Evolutionary conservation across 53 echinoderm and acorn worm genomes (phyloP).

Genomic region (Mesocentrotus franciscanus): DNA sequence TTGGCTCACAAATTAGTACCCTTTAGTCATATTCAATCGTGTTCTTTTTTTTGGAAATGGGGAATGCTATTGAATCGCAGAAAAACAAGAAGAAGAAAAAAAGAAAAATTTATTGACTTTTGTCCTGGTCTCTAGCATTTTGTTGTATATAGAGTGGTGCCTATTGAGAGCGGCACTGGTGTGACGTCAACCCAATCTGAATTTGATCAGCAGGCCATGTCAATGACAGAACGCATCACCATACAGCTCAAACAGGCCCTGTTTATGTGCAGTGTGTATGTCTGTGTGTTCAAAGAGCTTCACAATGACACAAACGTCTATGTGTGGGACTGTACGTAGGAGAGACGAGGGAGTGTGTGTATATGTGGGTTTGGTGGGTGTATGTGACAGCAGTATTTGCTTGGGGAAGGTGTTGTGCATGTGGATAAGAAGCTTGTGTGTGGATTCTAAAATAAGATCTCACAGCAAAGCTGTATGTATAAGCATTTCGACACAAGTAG

Average conservation of each 20-base stretch:
- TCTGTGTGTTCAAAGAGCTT: conserved; percentile 55
- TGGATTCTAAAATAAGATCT: conserved; percentile 53
- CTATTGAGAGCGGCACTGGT: neutral
- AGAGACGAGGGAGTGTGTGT: conserved; percentile 6
- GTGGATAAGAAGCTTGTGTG: conserved; percentile 47
- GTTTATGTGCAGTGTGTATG: conserved; percentile 55
- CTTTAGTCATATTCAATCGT: neutral
- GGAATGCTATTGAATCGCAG: neutral
- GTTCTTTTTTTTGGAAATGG: neutral
- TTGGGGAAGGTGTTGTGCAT: conserved; percentile 37
- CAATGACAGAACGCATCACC: conserved; percentile 58
- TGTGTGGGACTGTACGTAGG: conserved; percentile 22
- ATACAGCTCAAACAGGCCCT: conserved; percentile 39
- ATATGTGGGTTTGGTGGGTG: conserved; percentile 28
- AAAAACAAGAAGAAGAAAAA: neutral
- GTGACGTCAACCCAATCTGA: conserved; percentile 66
- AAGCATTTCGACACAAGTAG: neutral
- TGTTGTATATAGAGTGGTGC: neutral
- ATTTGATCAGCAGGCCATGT: conserved; percentile 60
- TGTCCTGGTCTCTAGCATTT: neutral
- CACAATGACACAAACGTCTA: neutral
- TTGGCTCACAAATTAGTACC: neutral
- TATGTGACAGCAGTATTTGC: conserved; percentile 26
- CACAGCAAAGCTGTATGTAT: conserved; percentile 28
- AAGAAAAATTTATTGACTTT: neutral